These are phyloP conservation scores for Cephus cinctus DNA, from an alignment of 1,140 invertebrate genomes.

Conservation along the genomic window DNA sequence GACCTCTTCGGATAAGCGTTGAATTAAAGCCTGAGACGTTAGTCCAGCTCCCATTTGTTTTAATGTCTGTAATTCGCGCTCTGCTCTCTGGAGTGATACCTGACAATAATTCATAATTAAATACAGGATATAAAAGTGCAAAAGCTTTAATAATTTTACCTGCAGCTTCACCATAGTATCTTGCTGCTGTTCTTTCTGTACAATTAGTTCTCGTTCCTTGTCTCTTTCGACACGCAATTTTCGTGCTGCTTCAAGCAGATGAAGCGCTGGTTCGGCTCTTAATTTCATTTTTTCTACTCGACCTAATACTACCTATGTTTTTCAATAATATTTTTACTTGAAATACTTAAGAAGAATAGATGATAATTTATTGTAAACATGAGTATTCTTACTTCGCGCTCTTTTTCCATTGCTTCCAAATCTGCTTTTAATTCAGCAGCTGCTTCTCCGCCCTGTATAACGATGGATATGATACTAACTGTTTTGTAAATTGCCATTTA, in stretches of 20 bases:
- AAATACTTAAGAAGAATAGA: no score
- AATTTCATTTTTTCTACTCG: slow-evolving; percentile 64
- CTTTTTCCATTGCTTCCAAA: slow-evolving; percentile 82
- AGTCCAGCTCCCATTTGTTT: slow-evolving; percentile 56
- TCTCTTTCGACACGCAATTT: slow-evolving; percentile 72
- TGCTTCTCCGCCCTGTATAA: slow-evolving; percentile 47
- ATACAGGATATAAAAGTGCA: slow-evolving; percentile 1
- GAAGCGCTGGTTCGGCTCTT: slow-evolving; percentile 33
- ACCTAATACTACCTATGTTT: slow-evolving; percentile 70
- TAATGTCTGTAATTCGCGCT: slow-evolving; percentile 37
- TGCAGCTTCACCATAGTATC: slow-evolving; percentile 38
- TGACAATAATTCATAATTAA: slow-evolving; percentile 16
- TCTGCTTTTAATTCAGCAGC: slow-evolving; percentile 70
- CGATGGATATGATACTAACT: no score
- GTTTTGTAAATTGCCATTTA: slow-evolving; percentile 31
- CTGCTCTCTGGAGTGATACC: slow-evolving; percentile 39
- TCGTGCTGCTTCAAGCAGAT: slow-evolving; percentile 67
- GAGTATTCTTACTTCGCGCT: slow-evolving; percentile 74
- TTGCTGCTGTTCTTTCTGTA: slow-evolving; percentile 43
- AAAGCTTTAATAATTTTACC: slow-evolving; percentile 20
- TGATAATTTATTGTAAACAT: no score
- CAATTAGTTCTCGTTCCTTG: slow-evolving; percentile 65
- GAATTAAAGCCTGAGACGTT: slow-evolving; percentile 58
- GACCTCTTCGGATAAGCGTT: slow-evolving; percentile 75
- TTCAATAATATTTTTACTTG: slow-evolving; percentile 43